Evolutionary conservation across 1,140 invertebrate species (phyloP).

Genomic region (Polypedilum pembai): DNA sequence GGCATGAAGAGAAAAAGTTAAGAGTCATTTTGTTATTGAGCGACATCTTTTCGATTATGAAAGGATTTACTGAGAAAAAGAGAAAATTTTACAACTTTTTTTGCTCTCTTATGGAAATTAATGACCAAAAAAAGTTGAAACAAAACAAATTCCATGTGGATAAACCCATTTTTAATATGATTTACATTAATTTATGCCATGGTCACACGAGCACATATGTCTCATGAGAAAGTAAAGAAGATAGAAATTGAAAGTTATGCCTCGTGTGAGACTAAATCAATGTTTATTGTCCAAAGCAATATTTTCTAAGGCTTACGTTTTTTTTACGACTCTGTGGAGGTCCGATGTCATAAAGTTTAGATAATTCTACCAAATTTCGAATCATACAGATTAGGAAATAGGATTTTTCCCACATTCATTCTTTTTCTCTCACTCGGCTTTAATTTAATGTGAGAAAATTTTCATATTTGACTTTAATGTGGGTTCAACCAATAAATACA

Average conservation of each 20-base stretch:
- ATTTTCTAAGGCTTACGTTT: no score
- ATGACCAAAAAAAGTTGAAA: background rate
- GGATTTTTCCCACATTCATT: no score
- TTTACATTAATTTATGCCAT: background rate
- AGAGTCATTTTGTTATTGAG: constrained; percentile 26
- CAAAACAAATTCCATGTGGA: background rate
- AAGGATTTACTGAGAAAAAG: background rate
- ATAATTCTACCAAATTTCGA: no score
- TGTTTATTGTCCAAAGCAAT: no score
- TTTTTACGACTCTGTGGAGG: no score
- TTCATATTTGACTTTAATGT: no score
- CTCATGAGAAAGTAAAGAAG: background rate
- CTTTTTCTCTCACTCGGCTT: no score
- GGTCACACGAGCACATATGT: background rate
- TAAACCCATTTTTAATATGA: background rate
- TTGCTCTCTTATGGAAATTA: background rate
- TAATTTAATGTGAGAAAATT: no score
- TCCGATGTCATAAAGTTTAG: no score
- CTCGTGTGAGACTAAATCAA: no score
- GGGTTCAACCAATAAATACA: no score
- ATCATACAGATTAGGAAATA: no score
- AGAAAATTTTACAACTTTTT: background rate
- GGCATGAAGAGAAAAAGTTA: background rate
- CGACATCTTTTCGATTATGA: constrained; percentile 26
- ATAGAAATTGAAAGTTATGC: background rate